phyloP scores from a whole-genome alignment of 2,797 vertebrate genomes.

The Tachyglossus aculeatus region DNA sequence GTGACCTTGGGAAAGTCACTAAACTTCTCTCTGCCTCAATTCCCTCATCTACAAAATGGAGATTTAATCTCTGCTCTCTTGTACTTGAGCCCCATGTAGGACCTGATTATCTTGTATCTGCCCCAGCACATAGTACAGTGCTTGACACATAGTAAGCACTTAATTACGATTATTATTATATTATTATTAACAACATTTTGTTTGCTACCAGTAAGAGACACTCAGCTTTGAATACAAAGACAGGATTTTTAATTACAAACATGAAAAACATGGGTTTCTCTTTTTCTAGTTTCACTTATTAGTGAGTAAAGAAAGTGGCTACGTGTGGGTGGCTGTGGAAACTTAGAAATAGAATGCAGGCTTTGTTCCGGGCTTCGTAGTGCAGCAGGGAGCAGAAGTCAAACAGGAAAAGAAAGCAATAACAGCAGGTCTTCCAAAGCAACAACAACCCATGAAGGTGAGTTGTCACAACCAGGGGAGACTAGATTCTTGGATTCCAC shows the following conservation, averaged over 20 bases:
- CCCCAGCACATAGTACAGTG: no score
- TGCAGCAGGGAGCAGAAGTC: slow-evolving; percentile 57
- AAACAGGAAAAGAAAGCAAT: slow-evolving; percentile 48
- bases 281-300: slow-evolving; percentile 5
- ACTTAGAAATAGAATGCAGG: slow-evolving; percentile 59
- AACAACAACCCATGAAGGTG: slow-evolving; percentile 51
- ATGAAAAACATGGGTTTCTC: background rate
- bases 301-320: slow-evolving; percentile 48
- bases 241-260: background rate
- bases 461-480: slow-evolving; percentile 47
- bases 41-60: no score
- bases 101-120: no score
- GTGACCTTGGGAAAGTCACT: no score
- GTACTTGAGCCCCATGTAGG: no score
- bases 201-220: no score
- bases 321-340: slow-evolving; percentile 42
- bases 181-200: no score
- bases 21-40: no score
- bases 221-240: no score
- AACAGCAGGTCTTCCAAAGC: slow-evolving; percentile 59
- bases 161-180: no score
- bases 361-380: slow-evolving; percentile 54
- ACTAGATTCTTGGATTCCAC: slow-evolving; percentile 45
- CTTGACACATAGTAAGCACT: no score
- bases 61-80: no score